phyloP scores from a whole-genome alignment of 2,888 invertebrate species.

The Tigriopus californicus region DNA sequence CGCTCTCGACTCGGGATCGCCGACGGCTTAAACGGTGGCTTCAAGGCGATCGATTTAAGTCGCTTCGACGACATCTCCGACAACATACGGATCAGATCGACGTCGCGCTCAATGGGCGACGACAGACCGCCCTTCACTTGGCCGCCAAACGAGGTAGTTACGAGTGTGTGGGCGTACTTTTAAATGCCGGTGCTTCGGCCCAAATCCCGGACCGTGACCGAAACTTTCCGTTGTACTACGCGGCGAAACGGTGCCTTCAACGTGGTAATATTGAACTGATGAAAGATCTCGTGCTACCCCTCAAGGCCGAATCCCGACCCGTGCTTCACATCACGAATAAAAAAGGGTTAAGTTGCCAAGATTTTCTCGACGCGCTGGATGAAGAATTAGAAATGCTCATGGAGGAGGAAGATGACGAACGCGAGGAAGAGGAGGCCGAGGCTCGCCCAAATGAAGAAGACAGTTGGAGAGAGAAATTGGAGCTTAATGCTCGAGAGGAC shows the following conservation, averaged over 20 bases:
- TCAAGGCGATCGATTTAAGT: background rate
- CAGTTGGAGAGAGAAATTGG: no score
- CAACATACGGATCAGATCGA: background rate
- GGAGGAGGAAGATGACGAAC: background rate
- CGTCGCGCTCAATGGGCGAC: background rate
- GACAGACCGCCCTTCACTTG: slow-evolving; percentile 4
- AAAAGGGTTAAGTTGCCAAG: background rate
- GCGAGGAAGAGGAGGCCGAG: background rate
- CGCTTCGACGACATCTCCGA: background rate
- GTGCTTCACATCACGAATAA: background rate
- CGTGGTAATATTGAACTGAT: background rate
- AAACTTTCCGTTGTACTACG: background rate
- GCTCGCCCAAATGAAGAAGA: no score
- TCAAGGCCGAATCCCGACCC: background rate
- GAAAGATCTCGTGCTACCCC: background rate
- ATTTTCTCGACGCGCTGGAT: background rate
- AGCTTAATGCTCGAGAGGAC: no score
- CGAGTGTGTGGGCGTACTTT: background rate
- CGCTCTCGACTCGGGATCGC: background rate
- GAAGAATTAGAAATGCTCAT: background rate
- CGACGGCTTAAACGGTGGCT: background rate
- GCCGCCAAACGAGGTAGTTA: background rate
- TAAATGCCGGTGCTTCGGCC: background rate
- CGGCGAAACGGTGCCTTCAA: slow-evolving; percentile 2
- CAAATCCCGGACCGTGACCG: background rate